Evolutionary conservation across 2,888 invertebrate species (phyloP).

Genomic region (Schizotus pectinicornis): DNA sequence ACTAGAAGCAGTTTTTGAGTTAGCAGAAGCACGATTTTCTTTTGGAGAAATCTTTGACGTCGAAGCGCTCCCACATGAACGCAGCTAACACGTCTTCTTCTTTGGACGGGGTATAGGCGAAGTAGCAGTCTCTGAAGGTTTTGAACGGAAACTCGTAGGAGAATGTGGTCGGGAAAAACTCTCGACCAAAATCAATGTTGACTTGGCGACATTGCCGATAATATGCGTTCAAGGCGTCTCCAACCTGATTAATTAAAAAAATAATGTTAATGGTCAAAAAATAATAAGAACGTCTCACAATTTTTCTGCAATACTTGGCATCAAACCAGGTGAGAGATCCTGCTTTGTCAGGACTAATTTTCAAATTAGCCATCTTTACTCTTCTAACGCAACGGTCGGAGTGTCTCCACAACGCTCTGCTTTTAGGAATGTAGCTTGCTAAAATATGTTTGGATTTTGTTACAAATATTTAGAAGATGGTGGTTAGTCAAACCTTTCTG

Average conservation of each 20-base stretch:
- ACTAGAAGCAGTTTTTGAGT: neutral
- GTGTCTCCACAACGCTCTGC: constrained; percentile 42
- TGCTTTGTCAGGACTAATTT: constrained; percentile 31
- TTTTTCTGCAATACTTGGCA: constrained; percentile 36
- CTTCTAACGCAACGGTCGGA: constrained; percentile 35
- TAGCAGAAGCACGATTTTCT: neutral
- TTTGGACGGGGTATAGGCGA: constrained; percentile 52
- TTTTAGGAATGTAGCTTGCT: constrained; percentile 28
- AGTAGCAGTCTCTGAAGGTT: constrained; percentile 51
- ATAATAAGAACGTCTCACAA: constrained; percentile 27
- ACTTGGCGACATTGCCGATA: constrained; percentile 44
- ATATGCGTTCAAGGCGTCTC: constrained; percentile 31
- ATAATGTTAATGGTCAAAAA: constrained; percentile 4
- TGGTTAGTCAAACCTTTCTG: constrained; percentile 36
- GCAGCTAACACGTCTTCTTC: constrained; percentile 43
- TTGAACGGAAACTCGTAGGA: constrained; percentile 50
- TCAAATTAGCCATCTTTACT: constrained; percentile 28
- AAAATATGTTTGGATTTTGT: constrained; percentile 17
- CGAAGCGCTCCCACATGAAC: constrained; percentile 14
- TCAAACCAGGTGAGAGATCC: constrained; percentile 44
- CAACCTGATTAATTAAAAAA: constrained; percentile 32
- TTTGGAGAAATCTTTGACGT: constrained; percentile 11
- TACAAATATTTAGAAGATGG: neutral
- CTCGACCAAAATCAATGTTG: constrained; percentile 47
- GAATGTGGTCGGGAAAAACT: constrained; percentile 51